Evolutionary conservation across 23 tunicate species (phyloP).

Genomic region (Trididemnum nubilum): DNA sequence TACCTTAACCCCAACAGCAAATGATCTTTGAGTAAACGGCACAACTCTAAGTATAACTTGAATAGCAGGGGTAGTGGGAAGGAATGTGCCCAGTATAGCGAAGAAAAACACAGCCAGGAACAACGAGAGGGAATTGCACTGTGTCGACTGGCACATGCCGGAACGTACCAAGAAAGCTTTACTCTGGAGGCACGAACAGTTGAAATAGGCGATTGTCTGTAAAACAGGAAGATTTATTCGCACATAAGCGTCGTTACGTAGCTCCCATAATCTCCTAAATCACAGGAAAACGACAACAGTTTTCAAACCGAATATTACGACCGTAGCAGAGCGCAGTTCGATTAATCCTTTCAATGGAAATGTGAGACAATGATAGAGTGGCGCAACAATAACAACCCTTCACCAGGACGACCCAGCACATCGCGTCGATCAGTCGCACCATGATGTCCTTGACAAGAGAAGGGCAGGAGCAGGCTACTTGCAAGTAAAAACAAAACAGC

Average conservation of each 20-base stretch:
- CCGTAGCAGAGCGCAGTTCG: no score
- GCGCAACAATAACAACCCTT: no score
- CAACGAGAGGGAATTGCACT: slow-evolving; percentile 29
- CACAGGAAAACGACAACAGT: not conserved
- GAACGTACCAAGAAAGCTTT: not conserved
- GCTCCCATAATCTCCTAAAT: not conserved
- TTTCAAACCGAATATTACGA: no score
- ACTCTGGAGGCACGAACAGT: slow-evolving; percentile 46
- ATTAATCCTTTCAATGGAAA: no score
- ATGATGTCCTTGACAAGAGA: no score
- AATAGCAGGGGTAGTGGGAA: slow-evolving; percentile 59
- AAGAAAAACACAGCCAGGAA: slow-evolving; percentile 60
- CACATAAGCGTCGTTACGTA: not conserved
- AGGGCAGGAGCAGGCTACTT: no score
- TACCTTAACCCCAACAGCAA: slow-evolving; percentile 83
- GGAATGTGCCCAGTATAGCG: slow-evolving; percentile 55
- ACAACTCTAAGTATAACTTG: slow-evolving; percentile 72
- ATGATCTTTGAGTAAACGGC: slow-evolving; percentile 63
- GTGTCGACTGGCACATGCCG: slow-evolving; percentile 21
- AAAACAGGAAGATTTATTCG: no score
- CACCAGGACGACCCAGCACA: no score
- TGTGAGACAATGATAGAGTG: no score
- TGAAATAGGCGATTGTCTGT: no score
- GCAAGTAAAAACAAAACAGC: no score
- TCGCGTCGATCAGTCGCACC: no score